Base-by-base conservation (phyloP, 2,113 vertebrate genomes). In the Conger conger region DNA sequence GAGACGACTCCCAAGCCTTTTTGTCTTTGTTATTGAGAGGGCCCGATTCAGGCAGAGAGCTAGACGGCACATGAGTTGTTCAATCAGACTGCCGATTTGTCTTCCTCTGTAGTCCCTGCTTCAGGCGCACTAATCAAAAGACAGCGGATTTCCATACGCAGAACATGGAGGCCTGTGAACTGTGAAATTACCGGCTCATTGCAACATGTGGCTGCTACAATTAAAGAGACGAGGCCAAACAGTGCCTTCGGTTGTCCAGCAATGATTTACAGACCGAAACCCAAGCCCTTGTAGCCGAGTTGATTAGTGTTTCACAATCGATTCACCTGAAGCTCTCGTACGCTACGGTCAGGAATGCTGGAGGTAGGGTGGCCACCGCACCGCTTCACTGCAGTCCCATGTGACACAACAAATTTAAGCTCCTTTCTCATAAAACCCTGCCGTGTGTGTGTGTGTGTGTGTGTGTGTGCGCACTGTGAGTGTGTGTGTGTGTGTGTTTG, bases 271-370 rank as follows among this genome's bases (percentile, higher is more conserved):
- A 79, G 50, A 23, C 33, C 15, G 53, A 50, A 50, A 60, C 33
- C 81, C 23, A 30, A 50, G 53, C 30, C 23, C 4, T 36, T 20
- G 54, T 60, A 18, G 53, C 4, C 2, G 81, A 27, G 3, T 33
- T 37, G 54, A 57, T 84, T 30, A 78, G 50, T 57, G 42, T 78
- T 57, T 79, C 76, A 54, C 35, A 79, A 37, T 83, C 27, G 38
- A n/a, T 20, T 82, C 13, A 6, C 81, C 63, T n/a, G 35, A 45
- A 45, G 60, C 63, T 42, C 63, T 76, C 63, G 82, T 23, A 23
- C 17, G 63, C 40, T 40, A 1, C 38, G 20, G 15, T 33, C n/a
- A 33, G 68, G 68, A 73, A 73, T 73, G 68, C 57, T n/a, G 23
- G 11, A 13, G 45, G 45, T 50, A 38, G 63, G 37, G 60, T 35